phyloP scores from a whole-genome alignment of 2,888 invertebrate genomes.

The Diogma glabrata region DNA sequence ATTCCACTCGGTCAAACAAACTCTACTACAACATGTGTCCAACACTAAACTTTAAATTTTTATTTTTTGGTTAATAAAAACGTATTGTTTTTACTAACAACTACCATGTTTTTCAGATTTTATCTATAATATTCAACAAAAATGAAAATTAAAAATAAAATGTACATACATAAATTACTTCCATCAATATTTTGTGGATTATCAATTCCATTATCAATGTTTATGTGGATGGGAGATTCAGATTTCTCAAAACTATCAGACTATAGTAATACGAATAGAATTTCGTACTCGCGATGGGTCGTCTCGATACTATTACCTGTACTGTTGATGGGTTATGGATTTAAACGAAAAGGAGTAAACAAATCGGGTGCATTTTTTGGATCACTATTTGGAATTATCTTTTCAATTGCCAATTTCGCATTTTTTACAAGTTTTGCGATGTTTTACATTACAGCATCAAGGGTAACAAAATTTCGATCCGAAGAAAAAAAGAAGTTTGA shows the following conservation, averaged over 20 bases:
- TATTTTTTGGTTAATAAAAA: too few species aligned
- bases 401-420: conserved; percentile 66
- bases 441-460: conserved; percentile 71
- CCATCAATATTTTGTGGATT: conserved; percentile 53
- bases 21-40: too few species aligned
- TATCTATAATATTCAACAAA: too few species aligned
- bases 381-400: conserved; percentile 57
- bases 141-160: too few species aligned
- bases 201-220: conserved; percentile 62
- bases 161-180: too few species aligned
- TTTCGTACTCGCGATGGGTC: conserved; percentile 33
- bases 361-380: conserved; percentile 60
- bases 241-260: conserved; percentile 49
- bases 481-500: conserved; percentile 57
- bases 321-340: conserved; percentile 51
- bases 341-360: conserved; percentile 55
- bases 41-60: too few species aligned
- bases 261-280: conserved; percentile 41
- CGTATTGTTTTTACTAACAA: too few species aligned
- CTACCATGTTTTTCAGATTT: too few species aligned
- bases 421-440: conserved; percentile 59
- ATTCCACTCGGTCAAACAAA: too few species aligned
- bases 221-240: conserved; percentile 62
- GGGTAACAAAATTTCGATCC: conserved; percentile 64
- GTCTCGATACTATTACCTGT: conserved; percentile 42